phyloP scores from a whole-genome alignment of 2,888 invertebrate species.

The Spilosoma lubricipeda region DNA sequence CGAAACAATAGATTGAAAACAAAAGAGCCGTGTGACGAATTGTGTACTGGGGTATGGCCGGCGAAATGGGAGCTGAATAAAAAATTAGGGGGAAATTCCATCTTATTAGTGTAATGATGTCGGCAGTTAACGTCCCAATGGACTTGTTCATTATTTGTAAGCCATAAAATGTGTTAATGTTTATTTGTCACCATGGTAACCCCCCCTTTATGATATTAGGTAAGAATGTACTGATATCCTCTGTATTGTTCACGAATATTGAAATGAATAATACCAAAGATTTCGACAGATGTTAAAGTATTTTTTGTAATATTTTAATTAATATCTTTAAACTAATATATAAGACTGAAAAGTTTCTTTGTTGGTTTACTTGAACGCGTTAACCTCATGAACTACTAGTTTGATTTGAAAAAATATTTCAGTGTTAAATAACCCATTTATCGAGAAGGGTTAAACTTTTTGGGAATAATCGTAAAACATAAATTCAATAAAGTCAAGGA shows the following conservation, averaged over 20 bases:
- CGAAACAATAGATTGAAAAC: conserved; percentile 68
- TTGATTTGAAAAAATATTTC: too few relatives aligned
- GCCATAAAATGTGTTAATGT: conserved; percentile 28
- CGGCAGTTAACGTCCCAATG: conserved; percentile 27
- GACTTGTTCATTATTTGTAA: conserved; percentile 25
- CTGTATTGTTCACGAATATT: background rate
- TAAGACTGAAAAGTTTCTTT: too few relatives aligned
- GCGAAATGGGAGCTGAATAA: conserved; percentile 39
- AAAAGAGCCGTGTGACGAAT: conserved; percentile 63
- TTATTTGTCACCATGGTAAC: conserved; percentile 18
- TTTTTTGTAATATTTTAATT: background rate
- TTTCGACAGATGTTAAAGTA: background rate
- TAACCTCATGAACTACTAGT: too few relatives aligned
- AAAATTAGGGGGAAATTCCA: conserved; percentile 34
- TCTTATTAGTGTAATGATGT: conserved; percentile 44
- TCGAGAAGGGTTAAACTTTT: background rate
- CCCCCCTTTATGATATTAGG: background rate
- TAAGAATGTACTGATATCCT: background rate
- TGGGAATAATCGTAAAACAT: background rate
- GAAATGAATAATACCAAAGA: background rate
- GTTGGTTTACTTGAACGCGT: too few relatives aligned
- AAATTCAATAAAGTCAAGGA: background rate
- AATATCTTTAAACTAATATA: background rate
- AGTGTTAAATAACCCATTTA: too few relatives aligned
- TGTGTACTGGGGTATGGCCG: conserved; percentile 49